Evolutionary conservation across 2,797 vertebrate species (phyloP).

Genomic region (Poeciliopsis infans): DNA sequence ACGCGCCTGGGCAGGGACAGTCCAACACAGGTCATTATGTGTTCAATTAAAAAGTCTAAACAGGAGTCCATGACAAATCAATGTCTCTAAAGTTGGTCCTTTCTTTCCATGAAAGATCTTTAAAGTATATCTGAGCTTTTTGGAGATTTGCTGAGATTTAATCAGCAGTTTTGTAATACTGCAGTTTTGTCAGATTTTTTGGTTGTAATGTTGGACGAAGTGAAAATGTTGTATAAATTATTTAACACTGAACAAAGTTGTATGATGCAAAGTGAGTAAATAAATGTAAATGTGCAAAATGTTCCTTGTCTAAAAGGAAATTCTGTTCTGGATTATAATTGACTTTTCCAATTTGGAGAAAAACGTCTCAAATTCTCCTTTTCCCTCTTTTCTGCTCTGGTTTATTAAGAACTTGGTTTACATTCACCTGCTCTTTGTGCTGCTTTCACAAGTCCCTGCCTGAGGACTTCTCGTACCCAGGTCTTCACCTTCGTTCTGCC

Average conservation of each 20-base stretch:
- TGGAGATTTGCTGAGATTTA: not conserved
- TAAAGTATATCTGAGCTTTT: not conserved
- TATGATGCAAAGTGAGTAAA: not conserved
- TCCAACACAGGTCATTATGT: not conserved
- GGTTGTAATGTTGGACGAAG: not conserved
- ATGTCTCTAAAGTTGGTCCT: too few species aligned
- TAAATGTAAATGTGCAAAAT: not conserved
- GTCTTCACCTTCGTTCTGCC: conserved; percentile 79
- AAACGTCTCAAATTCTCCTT: not conserved
- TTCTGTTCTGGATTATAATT: too few species aligned
- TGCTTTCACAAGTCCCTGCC: conserved; percentile 88
- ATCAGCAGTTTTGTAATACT: not conserved
- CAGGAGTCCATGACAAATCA: too few species aligned
- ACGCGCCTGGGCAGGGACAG: conserved; percentile 81
- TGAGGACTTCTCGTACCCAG: conserved; percentile 89
- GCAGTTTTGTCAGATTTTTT: not conserved
- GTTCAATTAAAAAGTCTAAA: not conserved
- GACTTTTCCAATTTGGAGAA: not conserved
- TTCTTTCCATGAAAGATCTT: too few species aligned
- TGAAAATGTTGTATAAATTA: not conserved
- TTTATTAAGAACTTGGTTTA: not conserved
- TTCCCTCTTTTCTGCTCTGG: not conserved
- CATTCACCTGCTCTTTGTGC: conserved; percentile 90
- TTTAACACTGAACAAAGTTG: not conserved
- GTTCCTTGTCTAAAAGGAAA: not conserved